These are phyloP conservation scores for Athetis lepigone DNA, from an alignment of 2,888 invertebrate genomes.

Conservation along the genomic window DNA sequence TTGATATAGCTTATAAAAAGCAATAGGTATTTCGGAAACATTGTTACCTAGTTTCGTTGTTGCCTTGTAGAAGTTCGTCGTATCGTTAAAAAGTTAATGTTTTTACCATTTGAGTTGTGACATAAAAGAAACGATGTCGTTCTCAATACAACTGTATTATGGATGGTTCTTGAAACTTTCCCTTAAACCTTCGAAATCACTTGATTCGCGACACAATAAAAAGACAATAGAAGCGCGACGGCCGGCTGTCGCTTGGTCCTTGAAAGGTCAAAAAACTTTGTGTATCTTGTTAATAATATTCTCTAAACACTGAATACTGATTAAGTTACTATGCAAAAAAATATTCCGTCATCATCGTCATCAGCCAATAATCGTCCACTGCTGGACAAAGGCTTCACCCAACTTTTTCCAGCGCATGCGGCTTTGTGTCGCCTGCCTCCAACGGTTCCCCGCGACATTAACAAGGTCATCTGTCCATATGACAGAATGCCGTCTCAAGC, in stretches of 20 bases:
- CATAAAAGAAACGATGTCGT: constrained; percentile 3
- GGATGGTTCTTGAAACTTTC: constrained; percentile 8
- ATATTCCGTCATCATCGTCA: too few species aligned
- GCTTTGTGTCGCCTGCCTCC: too few species aligned
- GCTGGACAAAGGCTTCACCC: too few species aligned
- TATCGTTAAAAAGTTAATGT: constrained; percentile 40
- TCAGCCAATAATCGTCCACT: too few species aligned
- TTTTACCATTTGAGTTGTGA: constrained; percentile 14
- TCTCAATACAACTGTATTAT: constrained; percentile 9
- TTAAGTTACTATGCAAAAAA: not conserved
- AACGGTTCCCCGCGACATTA: too few species aligned
- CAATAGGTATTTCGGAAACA: constrained; percentile 1
- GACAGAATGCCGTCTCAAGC: too few species aligned
- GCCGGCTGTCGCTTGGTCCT: too few species aligned
- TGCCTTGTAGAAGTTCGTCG: constrained; percentile 15
- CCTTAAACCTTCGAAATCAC: too few species aligned
- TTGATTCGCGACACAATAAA: too few species aligned
- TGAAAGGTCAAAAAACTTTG: constrained; percentile 1
- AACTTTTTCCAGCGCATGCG: too few species aligned
- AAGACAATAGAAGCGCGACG: too few species aligned
- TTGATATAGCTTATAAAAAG: not conserved
- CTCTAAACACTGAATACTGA: not conserved
- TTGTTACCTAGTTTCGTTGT: constrained; percentile 1
- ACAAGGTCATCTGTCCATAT: too few species aligned
- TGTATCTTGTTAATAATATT: constrained; percentile 1